phyloP scores from a whole-genome alignment of 2,888 invertebrate species.

The Meteorus cinctellus region DNA sequence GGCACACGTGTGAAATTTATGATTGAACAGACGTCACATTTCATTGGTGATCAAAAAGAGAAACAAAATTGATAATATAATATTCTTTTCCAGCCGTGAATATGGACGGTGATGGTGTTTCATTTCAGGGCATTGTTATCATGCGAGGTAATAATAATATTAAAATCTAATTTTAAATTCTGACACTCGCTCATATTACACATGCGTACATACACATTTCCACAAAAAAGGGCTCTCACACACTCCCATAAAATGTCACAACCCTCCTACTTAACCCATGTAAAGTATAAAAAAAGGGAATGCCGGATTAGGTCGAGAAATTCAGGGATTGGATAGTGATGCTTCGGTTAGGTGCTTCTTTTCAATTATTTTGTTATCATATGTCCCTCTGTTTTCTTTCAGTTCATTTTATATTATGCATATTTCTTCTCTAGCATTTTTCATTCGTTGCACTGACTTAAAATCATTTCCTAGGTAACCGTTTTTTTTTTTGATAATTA shows the following conservation, averaged over 20 bases:
- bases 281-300: slow-evolving; percentile 8
- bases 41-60: neutral
- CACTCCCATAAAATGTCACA: neutral
- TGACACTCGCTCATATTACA: neutral
- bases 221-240: neutral
- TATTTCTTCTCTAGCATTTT: neutral
- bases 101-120: neutral
- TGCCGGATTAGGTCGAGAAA: neutral
- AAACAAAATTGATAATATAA: neutral
- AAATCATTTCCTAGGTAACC: too few species aligned
- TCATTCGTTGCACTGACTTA: neutral
- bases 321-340: neutral
- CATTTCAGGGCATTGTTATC: neutral
- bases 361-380: neutral
- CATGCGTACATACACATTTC: neutral
- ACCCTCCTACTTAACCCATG: neutral
- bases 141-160: neutral
- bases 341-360: neutral
- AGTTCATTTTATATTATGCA: neutral
- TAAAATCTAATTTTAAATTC: neutral
- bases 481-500: neutral
- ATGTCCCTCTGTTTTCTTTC: neutral
- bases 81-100: neutral
- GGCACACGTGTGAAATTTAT: neutral
- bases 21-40: neutral